Base-by-base conservation (phyloP, 2,888 invertebrate species). In the Aphodius sticticus region DNA sequence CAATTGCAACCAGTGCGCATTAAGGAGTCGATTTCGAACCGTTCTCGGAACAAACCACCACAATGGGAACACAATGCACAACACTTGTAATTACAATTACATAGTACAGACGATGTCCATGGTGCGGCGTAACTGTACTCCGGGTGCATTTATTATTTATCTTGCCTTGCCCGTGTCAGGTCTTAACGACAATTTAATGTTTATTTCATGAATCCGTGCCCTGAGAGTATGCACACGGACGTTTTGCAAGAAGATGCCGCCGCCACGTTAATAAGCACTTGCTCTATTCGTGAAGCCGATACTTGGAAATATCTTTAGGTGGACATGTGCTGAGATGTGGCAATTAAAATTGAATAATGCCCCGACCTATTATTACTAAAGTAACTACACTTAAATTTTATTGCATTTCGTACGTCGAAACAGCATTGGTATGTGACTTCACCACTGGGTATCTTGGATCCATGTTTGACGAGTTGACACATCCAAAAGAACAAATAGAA, bases 101-200 rank as follows among this genome's bases (percentile, higher is more conserved):
- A 26, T 36, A 74, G 74, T 74, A 74, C 74, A 12, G 35, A 36
- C 15, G n/a, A 35, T 36, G 53, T 74, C 74, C 35, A 36, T 37
- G 36, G 36, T 12, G 36, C n/a, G 36, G 37, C 36, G 26, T 74
- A 74, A 74, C 74, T 26, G 74, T 74, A 74, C 12, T 53, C 26
- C n/a, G 16, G 26, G 9, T 37, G 74, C 74, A 37, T 74, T 74
- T 74, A 35, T 35, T 74, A 74, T 26, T 74, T 74, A 35, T 35
- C n/a, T 26, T 9, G 35, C n/a, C 74, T 26, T 35, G 36, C 35
- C 37, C 74, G 74, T 74, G 74, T 5, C 7, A 53, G 9, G 36
- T 26, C 37, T 37, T 74, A 74, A 74, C 74, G 74, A 74, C 74
- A n/a, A 26, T 74, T 74, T 74, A 74, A 74, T 74, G 74, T n/a